Evolutionary conservation across 2,797 vertebrate genomes (phyloP).

Genomic region (Simalia tracyae): DNA sequence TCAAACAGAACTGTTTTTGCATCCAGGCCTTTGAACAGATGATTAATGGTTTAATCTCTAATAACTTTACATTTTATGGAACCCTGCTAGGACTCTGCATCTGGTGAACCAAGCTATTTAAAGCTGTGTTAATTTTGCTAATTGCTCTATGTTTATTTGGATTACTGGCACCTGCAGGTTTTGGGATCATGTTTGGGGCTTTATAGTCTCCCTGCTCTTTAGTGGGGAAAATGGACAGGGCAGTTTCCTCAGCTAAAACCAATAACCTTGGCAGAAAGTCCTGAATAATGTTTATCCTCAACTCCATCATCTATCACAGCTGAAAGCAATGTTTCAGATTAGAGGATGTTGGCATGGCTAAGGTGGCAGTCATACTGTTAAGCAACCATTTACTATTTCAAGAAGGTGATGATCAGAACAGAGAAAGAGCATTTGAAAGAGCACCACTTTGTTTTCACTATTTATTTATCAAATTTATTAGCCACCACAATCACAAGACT

Average conservation of each 20-base stretch:
- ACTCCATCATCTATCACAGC: constrained; percentile 50
- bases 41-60: constrained; percentile 79
- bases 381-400: constrained; percentile 32
- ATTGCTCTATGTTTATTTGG: constrained; percentile 79
- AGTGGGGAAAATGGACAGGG: constrained; percentile 52
- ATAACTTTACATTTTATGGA: constrained; percentile 81
- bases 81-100: constrained; percentile 74
- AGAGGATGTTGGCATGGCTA: constrained; percentile 39
- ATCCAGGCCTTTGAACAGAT: constrained; percentile 77
- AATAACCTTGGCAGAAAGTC: constrained; percentile 62
- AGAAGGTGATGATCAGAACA: constrained; percentile 21
- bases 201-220: constrained; percentile 53
- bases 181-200: constrained; percentile 66
- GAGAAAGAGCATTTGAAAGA: constrained; percentile 45
- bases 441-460: not conserved
- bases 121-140: constrained; percentile 84
- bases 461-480: not conserved
- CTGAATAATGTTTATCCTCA: constrained; percentile 59
- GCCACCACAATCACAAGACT: not conserved
- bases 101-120: constrained; percentile 79
- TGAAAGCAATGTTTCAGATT: constrained; percentile 52
- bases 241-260: constrained; percentile 59
- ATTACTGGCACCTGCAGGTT: constrained; percentile 78
- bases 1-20: constrained; percentile 71
- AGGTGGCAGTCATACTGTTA: constrained; percentile 40